Conservation (phyloP, 1,140 invertebrate genomes). For the Lutraria rhynchaena region DNA sequence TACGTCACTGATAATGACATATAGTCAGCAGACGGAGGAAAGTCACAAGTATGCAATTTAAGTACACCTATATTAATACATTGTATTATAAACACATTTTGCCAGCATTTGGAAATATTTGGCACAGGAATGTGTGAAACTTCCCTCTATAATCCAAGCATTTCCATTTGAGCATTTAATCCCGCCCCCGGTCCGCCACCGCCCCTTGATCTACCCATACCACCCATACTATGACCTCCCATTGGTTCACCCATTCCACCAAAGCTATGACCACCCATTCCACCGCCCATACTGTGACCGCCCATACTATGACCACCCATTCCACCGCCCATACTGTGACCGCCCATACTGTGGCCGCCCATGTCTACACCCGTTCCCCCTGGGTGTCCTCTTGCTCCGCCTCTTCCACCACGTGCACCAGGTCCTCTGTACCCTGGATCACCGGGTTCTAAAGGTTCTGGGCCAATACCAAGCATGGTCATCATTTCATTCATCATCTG, state of each 20-base stretch:
- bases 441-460: conserved; percentile 56
- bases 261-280: background rate
- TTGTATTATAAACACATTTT: too few species aligned
- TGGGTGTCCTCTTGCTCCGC: background rate
- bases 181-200: background rate
- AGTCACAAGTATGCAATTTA: too few species aligned
- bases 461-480: conserved; percentile 43
- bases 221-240: background rate
- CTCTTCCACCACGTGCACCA: conserved; percentile 4
- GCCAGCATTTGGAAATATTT: too few species aligned
- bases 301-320: background rate
- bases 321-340: background rate
- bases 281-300: background rate
- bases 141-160: conserved; percentile 46
- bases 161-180: conserved; percentile 39
- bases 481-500: conserved; percentile 59
- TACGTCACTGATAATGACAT: too few species aligned
- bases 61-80: too few species aligned
- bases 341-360: background rate
- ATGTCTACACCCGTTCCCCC: background rate
- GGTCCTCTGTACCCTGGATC: conserved; percentile 55
- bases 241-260: background rate
- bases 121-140: background rate
- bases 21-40: too few species aligned
- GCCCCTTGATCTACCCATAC: background rate